Conservation (phyloP, 2,797 vertebrate genomes). For the Aldrovandia affinis region DNA sequence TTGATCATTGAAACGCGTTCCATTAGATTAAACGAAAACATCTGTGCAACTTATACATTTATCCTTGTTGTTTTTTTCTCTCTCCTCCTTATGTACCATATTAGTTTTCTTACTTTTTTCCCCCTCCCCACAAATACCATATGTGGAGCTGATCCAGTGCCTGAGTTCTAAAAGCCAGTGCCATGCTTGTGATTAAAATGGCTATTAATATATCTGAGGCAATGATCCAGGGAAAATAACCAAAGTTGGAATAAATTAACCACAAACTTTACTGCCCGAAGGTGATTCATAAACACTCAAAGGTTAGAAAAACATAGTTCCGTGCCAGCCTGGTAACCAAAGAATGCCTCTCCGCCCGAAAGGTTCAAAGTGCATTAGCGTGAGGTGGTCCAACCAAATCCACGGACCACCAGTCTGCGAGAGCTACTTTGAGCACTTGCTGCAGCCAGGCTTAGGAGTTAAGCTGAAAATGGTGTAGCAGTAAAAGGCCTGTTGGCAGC, state of each 20-base stretch:
- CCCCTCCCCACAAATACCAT: conserved; percentile 62
- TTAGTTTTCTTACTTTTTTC: conserved; percentile 21
- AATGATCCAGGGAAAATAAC: conserved; percentile 71
- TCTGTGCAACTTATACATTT: conserved; percentile 27
- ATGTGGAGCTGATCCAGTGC: conserved; percentile 71
- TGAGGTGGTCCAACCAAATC: neutral
- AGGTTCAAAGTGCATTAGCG: neutral
- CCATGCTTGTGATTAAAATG: conserved; percentile 69
- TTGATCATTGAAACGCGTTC: conserved; percentile 35
- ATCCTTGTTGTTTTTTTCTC: conserved; percentile 10
- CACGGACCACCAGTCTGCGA: neutral
- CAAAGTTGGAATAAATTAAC: conserved; percentile 73
- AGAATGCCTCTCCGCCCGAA: conserved; percentile 5
- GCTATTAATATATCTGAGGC: conserved; percentile 77
- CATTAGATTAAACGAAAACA: conserved; percentile 36
- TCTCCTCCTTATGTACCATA: neutral
- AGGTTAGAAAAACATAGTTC: conserved; percentile 69
- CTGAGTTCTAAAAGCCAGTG: conserved; percentile 52
- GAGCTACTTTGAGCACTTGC: neutral
- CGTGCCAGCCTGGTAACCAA: conserved; percentile 43
- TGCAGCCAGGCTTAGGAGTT: neutral
- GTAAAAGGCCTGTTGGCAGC: neutral
- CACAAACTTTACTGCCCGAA: conserved; percentile 67
- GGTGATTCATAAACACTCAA: conserved; percentile 74
- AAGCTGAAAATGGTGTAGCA: neutral